Base-by-base conservation (phyloP, 2,888 invertebrate species). In the Netelia inedita region DNA sequence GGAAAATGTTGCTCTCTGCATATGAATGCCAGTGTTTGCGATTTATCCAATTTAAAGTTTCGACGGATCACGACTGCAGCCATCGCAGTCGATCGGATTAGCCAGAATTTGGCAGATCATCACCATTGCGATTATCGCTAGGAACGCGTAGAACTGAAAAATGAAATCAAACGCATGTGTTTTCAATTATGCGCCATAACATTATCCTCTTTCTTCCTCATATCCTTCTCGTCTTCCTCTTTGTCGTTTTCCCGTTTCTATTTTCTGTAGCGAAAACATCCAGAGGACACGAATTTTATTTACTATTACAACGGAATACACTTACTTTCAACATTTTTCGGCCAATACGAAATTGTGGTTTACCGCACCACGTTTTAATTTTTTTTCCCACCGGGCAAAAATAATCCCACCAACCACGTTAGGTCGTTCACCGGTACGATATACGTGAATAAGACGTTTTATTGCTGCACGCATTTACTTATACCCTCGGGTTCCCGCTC, bases 241-340 rank as follows among this genome's bases (percentile, higher is more conserved):
- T 35, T 8, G 50, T 3, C 50, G 50, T 50, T 10, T n/a, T 10
- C 11, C 11, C 50, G 50, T 50, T 50, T 9, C 2, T 50, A 10
- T 53, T 53, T 14, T 53, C 1, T 53, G 1, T 8, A 53, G 5
- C 8, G 53, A 14, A 53, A 57, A 9, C 14, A 19, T 57, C 19
- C 9, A 16, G 19, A 57, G 6, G 1, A 19, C 10, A 19, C 57
- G 19, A 57, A 19, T 8, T 57, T 16, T 10, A 57, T 41, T 71
- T 9, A 28, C 57, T 28, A 69, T 59, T 23, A 35, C 46, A 28
- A 28, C 6, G n/a, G 23, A 1, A 1, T 43, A 21, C 63, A 73
- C 82, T 83, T 83, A 83, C 82, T 65, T 78, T 84, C 9, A 76
- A 68, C 80, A 84, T 84, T 76, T 76, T 79, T 74, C 10, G n/a